Base-by-base conservation (phyloP, 2,888 invertebrate genomes). In the Argyra leucocephala region DNA sequence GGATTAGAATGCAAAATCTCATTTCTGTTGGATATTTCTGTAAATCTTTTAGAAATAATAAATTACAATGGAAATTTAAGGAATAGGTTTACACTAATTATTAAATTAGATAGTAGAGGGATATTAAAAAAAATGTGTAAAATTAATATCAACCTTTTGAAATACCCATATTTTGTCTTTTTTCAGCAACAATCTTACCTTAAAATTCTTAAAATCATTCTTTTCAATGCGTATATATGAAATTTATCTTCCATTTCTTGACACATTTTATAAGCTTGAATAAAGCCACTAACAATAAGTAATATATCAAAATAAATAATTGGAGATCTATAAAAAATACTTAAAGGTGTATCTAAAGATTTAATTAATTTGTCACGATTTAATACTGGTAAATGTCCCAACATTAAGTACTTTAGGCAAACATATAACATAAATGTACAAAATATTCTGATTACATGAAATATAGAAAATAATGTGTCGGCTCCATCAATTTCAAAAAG, bases 371-470 rank as follows among this genome's bases (percentile, higher is more conserved):
- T 73, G 61, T 78, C 77, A 12, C 88, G 82, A 76, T 89, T 88
- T 66, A 84, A 83, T 70, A 84, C 84, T 1, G 88, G 88, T 72
- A 84, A 81, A 66, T 83, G 83, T 23, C 84, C 84, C 7, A 86
- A 80, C 63, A 86, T 84, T 67, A 88, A 80, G 70, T 86, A 83
- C 77, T 88, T 88, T 73, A 89, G 86, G 7, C 85, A 86, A 15
- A 87, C 73, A 69, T 88, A 83, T 66, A 89, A 77, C 67, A 85
- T 82, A 2, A 87, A 72, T 3, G 86, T 88, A 65, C 85, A 83
- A 57, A 86, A 72, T n/a, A 85, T 84, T 69, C 89, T 82, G 37
- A 91, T 81, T 3, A 90, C 86, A 71, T 91, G 87, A 67, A 90
- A 83, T 73, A 88, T 86, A 37, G 84, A 82, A 69, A 90, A 86